Evolutionary conservation across 2,888 invertebrate genomes (phyloP).

Genomic region (Neoaliturus tenellus): DNA sequence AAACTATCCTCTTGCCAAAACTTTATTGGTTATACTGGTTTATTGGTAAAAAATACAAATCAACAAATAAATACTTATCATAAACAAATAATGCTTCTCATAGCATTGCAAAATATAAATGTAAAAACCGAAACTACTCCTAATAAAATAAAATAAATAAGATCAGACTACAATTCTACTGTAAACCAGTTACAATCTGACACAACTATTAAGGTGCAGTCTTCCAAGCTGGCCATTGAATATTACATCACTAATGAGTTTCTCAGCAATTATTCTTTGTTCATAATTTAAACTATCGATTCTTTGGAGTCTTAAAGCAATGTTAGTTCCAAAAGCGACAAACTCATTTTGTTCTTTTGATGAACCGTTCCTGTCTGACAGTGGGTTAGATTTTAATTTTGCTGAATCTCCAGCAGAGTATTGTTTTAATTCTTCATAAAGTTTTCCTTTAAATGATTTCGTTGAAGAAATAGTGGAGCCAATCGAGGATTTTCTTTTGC

Average conservation of each 20-base stretch:
- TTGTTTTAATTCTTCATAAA: slow-evolving; percentile 30
- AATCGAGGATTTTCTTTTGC: background rate
- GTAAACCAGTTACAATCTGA: background rate
- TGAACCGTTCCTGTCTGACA: background rate
- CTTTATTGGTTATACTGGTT: too few species aligned
- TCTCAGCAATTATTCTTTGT: slow-evolving; percentile 20
- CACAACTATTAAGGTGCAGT: background rate
- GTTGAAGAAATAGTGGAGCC: background rate
- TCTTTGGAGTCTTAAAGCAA: slow-evolving; percentile 14
- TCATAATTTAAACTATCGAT: background rate
- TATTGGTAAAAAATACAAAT: background rate
- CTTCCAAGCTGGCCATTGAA: background rate
- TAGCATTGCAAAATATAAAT: background rate
- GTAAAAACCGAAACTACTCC: background rate
- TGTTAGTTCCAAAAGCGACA: background rate
- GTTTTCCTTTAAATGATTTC: background rate
- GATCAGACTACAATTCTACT: background rate
- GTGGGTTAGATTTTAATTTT: background rate
- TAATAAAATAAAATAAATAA: slow-evolving; percentile 12
- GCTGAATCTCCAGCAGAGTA: background rate
- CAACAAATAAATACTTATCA: background rate
- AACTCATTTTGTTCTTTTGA: background rate
- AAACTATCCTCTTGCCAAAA: too few species aligned
- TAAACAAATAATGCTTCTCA: background rate
- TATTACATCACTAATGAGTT: slow-evolving; percentile 13